phyloP scores from a whole-genome alignment of 2,113 vertebrate genomes.

The Casuarius casuarius region DNA sequence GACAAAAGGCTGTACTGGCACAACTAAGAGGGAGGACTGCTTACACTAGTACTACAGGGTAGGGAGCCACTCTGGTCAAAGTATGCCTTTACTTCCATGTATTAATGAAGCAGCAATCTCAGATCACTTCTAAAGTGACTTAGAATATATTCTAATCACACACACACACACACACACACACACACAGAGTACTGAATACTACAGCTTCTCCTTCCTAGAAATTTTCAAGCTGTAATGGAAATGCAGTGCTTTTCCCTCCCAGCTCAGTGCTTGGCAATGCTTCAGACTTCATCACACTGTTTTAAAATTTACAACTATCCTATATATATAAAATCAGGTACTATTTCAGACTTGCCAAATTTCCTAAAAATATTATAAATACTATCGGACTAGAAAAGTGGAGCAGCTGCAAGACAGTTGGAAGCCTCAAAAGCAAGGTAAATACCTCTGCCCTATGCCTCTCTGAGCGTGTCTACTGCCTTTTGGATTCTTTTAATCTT shows the following conservation, averaged over 20 bases:
- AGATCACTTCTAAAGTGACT: neutral
- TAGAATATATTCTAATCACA: neutral
- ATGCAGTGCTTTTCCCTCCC: neutral
- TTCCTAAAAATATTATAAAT: neutral
- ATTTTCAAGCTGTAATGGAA: neutral
- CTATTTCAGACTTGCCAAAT: neutral
- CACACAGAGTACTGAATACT: neutral
- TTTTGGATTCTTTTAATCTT: neutral
- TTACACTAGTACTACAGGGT: neutral
- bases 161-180: neutral
- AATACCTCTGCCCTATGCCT: neutral
- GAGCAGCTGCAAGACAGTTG: neutral
- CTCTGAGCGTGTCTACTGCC: neutral
- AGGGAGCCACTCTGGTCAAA: neutral
- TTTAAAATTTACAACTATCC: neutral
- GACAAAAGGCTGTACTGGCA: neutral
- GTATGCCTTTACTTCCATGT: neutral
- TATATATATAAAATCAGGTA: neutral
- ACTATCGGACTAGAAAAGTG: neutral
- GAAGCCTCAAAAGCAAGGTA: neutral
- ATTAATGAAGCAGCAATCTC: neutral
- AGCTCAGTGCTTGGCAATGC: neutral
- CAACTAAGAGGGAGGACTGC: neutral
- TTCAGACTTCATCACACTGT: neutral
- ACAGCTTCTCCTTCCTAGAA: neutral